A percentile compares a stretch with the other conserved stretches of the same genome.
Evolutionary conservation across 2,797 vertebrate genomes (phyloP).

Genomic region (Diplodus sargus): DNA sequence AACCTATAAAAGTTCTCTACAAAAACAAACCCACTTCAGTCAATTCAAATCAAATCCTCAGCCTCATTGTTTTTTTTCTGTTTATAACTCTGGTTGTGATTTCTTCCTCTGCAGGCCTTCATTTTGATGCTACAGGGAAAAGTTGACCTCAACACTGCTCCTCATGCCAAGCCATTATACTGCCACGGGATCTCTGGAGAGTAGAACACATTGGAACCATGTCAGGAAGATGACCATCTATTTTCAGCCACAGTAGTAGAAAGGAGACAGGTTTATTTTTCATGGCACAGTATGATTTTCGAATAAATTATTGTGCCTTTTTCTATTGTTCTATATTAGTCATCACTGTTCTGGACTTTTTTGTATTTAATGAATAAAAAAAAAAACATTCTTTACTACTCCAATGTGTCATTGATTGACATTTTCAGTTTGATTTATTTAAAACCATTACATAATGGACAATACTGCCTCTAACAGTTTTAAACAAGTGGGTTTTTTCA

Average conservation of each 20-base stretch:
- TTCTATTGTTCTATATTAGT: slow-evolving; percentile 84
- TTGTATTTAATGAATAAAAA: slow-evolving; percentile 85
- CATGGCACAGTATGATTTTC: slow-evolving; percentile 83
- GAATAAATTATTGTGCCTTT: slow-evolving; percentile 86
- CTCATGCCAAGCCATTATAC: slow-evolving; percentile 83
- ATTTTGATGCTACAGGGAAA: slow-evolving; percentile 83
- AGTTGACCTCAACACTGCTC: slow-evolving; percentile 83
- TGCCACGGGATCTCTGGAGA: slow-evolving; percentile 76
- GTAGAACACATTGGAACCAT: slow-evolving; percentile 68
- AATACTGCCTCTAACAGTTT: neutral
- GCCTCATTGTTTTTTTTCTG: neutral
- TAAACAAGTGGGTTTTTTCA: too few relatives aligned
- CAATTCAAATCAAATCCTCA: neutral
- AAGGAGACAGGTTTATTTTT: slow-evolving; percentile 80
- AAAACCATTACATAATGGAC: neutral
- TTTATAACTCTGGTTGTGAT: neutral
- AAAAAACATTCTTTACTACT: slow-evolving; percentile 79
- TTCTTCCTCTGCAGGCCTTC: slow-evolving; percentile 70
- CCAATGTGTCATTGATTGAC: slow-evolving; percentile 17
- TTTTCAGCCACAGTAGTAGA: slow-evolving; percentile 78
- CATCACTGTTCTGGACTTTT: slow-evolving; percentile 79
- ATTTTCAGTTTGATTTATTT: slow-evolving; percentile 16
- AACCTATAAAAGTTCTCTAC: neutral
- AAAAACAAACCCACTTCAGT: neutral
- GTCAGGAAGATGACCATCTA: slow-evolving; percentile 75